Evolutionary conservation across 2,888 invertebrate genomes (phyloP).

Genomic region (Torymus texanus): DNA sequence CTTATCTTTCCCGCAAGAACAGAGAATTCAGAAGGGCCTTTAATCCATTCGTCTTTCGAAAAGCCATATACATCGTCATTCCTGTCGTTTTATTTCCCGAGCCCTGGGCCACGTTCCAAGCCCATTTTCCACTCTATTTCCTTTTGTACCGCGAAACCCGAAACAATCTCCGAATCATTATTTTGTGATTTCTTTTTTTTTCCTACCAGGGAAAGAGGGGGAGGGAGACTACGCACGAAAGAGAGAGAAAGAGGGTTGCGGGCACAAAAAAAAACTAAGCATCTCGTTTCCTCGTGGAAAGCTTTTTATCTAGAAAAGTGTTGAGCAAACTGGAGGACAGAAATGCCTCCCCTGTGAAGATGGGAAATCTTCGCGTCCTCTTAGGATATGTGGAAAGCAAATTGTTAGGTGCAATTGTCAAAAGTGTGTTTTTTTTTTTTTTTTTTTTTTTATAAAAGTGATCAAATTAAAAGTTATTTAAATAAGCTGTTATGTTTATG

Average conservation of each 20-base stretch:
- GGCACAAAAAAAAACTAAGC: not conserved
- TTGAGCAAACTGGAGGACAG: not conserved
- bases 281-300: conserved; percentile 4
- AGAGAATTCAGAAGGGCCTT: conserved; percentile 7
- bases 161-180: conserved; percentile 14
- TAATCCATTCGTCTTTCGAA: not conserved
- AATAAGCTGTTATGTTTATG: too few relatives aligned
- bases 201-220: not conserved
- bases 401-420: too few relatives aligned
- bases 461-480: too few relatives aligned
- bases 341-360: not conserved
- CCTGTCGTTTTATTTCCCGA: not conserved
- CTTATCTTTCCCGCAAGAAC: not conserved
- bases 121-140: conserved; percentile 38
- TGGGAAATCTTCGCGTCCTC: conserved; percentile 1
- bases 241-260: not conserved
- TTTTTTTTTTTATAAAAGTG: too few relatives aligned
- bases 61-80: not conserved
- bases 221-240: too few relatives aligned
- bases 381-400: not conserved
- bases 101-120: conserved; percentile 18
- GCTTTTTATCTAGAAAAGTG: conserved; percentile 4
- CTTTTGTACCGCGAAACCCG: not conserved
- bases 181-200: not conserved
- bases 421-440: too few relatives aligned